Base-by-base conservation (phyloP, 2,888 invertebrate genomes). In the Cheilosia grossa region DNA sequence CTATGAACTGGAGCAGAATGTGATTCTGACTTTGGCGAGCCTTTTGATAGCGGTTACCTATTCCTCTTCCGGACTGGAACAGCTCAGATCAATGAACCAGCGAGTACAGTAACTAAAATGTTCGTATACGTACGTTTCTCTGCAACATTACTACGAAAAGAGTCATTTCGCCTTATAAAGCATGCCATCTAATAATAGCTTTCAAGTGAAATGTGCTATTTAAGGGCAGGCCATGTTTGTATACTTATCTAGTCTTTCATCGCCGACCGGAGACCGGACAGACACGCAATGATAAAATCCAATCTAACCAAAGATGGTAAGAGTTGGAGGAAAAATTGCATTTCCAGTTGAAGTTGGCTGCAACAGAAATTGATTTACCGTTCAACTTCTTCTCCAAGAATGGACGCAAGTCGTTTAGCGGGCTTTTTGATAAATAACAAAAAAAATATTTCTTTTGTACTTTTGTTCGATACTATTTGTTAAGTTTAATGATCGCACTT, bases 141-240 rank as follows among this genome's bases (percentile, higher is more conserved):
- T 27, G 21, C 73, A 66, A 67, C 73, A 80, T 73, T 33, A 47
- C 15, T 42, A 19, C 30, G 33, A 54, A 17, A 66, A 21, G 24
- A 51, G 24, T 24, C 27, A 51, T 27, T 51, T 19, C 27, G 44
- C 37, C 49, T 24, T 64, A 42, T 19, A 30, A 54, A 30, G 21
- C 42, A 9, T 21, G 19, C 49, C 56, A 56, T 33, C 51, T 69
- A 54, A 73, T 73, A 72, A 66, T 54, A 37, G 74, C 58, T 69
- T 61, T 47, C 51, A 44, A 63, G 58, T 47, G 74, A 83, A 74
- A 80, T 69, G 69, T 54, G 54, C 49, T 70, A 74, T 80, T 74
- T 70, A 79, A 59, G 53, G 59, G 64, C 70, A 79, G 58, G 42
- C 64, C 79, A 53, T 79, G 82, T 78, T 78, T 72, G 40, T 42